Percentiles rank a stretch among this genome's conserved stretches.
Evolutionary conservation across 2,797 vertebrate genomes (phyloP).

Genomic region (Gymnothorax javanicus): DNA sequence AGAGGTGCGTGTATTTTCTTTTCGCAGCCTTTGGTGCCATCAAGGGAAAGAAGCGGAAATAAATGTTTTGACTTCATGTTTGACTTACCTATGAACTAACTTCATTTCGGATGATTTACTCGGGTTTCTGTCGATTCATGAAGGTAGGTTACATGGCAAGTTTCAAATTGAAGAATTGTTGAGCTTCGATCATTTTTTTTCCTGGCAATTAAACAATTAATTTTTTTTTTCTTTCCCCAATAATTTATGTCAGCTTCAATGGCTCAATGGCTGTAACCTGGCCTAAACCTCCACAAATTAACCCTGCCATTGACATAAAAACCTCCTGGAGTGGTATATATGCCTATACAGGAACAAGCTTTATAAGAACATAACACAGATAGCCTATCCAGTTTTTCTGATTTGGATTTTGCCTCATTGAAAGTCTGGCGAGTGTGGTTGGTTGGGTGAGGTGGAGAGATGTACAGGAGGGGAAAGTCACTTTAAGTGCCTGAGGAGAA

Average conservation of each 20-base stretch:
- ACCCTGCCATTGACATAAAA: background rate
- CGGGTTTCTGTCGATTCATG: background rate
- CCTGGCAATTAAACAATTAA: background rate
- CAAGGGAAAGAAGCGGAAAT: slow-evolving; percentile 65
- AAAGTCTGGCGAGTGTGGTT: no score
- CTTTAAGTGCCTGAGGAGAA: background rate
- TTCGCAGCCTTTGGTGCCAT: slow-evolving; percentile 75
- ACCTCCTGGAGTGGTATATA: background rate
- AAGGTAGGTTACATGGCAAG: background rate
- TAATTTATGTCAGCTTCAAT: background rate
- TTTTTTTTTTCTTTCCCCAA: background rate
- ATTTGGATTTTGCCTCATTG: no score
- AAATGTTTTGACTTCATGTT: slow-evolving; percentile 41
- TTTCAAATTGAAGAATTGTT: background rate
- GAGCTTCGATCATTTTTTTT: no score
- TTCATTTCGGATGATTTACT: background rate
- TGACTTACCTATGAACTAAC: background rate
- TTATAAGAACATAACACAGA: background rate
- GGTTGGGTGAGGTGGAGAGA: no score
- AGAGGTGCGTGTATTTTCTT: slow-evolving; percentile 40
- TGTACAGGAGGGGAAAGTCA: background rate
- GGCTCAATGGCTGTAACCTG: background rate
- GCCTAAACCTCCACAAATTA: background rate
- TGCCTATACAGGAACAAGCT: background rate
- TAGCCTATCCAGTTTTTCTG: background rate